Evolutionary conservation across 2,113 vertebrate genomes (phyloP), one percentile per base, ranked within the genome.

Genomic region (Phylloscopus whistleri): DNA sequence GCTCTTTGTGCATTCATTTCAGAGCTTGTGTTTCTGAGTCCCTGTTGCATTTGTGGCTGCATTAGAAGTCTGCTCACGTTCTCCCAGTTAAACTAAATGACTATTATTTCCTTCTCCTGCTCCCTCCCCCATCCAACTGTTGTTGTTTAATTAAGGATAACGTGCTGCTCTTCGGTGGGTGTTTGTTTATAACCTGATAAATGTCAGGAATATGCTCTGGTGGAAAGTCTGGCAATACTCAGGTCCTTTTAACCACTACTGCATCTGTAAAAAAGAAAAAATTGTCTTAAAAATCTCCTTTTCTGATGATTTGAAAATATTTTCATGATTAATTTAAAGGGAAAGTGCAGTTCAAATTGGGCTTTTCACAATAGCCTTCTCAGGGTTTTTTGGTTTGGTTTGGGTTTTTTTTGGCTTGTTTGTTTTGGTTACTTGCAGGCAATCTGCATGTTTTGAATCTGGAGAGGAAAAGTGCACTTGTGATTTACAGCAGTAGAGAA

Each of bases 61-160:
- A 68, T 96, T 70, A 9, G 13, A 31, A 95, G 39, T 64, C 93
- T 80, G 48, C 11, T 56, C 94, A 95, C 13, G 6, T 86, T 81
- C 72, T 30, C 46, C 41, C 72, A 84, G 95, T 94, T 95, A 68
- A 66, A 74, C 8, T 77, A 77, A 93, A 67, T 92, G 44, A 81
- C 64, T 87, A 92, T 94, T 94, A 93, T 95, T 89, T 93, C 86
- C 56, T 78, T 44, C 59, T 70, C 48, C 63, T 16, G 18, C 78
- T 93, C 52, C 46, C 49, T 83, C 84, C 72, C 43, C 78, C 90
- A 73, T 20, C 48, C 41, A 8, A 81, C 59, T 88, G 87, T 74
- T 96, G 92, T 87, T 95, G 82, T 84, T 97, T 96, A 96, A 96
- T 96, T 96, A 96, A 96, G 41, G 68, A 72, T 60, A 96, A 90